Percentiles rank a stretch among this genome's conserved stretches.
phyloP scores from a whole-genome alignment of 1,140 invertebrate species.

The Antheraea mylitta region DNA sequence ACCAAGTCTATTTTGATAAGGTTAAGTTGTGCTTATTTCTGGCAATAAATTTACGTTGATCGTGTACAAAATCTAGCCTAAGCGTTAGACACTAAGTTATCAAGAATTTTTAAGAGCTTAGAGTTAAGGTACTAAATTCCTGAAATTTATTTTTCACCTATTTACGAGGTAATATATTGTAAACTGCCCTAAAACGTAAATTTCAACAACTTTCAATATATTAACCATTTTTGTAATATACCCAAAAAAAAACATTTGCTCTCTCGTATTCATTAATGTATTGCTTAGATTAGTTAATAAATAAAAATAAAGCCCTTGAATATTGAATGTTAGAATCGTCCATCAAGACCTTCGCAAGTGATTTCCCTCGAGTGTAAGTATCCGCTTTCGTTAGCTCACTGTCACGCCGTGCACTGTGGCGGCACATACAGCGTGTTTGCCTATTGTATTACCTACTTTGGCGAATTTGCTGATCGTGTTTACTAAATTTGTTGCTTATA shows the following conservation, averaged over 20 bases:
- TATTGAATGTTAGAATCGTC: neutral
- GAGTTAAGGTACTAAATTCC: too few species aligned
- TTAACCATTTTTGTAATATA: too few species aligned
- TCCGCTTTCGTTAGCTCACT: neutral
- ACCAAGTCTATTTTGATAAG: too few species aligned
- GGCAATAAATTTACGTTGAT: too few species aligned
- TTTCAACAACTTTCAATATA: neutral
- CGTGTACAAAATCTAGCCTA: too few species aligned
- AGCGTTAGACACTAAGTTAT: too few species aligned
- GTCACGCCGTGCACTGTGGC: slow-evolving; percentile 8
- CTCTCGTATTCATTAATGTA: neutral
- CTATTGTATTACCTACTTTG: slow-evolving; percentile 20
- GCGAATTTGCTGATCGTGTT: slow-evolving; percentile 23
- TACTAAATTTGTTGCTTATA: slow-evolving; percentile 15
- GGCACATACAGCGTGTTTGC: slow-evolving; percentile 14
- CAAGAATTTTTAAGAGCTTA: too few species aligned
- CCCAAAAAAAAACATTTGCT: too few species aligned
- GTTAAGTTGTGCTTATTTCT: too few species aligned
- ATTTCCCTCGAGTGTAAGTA: neutral
- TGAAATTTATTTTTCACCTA: too few species aligned
- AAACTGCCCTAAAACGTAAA: too few species aligned
- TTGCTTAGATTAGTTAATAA: neutral
- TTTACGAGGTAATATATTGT: too few species aligned
- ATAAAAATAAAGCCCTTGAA: neutral
- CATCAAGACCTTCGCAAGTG: neutral